A percentile compares a stretch with the other conserved stretches of the same genome.
These are phyloP conservation scores for Platycheirus albimanus DNA, from an alignment of 2,888 invertebrate genomes.

Conservation along the genomic window DNA sequence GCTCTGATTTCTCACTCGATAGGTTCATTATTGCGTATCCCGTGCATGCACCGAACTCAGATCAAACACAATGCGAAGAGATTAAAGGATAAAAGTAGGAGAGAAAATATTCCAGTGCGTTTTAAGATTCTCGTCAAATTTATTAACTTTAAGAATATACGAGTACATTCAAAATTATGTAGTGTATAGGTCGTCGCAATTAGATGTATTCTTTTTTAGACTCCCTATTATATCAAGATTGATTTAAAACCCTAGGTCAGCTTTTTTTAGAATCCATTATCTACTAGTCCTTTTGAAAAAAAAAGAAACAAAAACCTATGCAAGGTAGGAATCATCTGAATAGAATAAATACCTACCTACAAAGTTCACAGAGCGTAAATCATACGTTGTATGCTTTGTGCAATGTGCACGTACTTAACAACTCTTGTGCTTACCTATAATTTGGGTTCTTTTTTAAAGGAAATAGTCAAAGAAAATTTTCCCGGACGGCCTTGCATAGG, in stretches of 20 bases:
- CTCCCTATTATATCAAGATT: too few species aligned
- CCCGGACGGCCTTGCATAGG: constrained; percentile 14
- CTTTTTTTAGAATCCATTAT: background rate
- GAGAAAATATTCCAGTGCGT: too few species aligned
- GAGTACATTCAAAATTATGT: too few species aligned
- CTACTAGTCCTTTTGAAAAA: background rate
- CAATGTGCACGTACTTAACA: background rate
- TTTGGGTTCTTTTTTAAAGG: background rate
- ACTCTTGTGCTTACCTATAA: background rate
- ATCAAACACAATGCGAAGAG: too few species aligned
- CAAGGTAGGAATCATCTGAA: background rate
- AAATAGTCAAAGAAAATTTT: constrained; percentile 9
- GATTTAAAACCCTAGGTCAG: background rate
- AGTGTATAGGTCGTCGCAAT: too few species aligned
- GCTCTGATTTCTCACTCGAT: too few species aligned
- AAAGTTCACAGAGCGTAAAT: background rate
- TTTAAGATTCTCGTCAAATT: too few species aligned
- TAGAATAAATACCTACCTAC: background rate
- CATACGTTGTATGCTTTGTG: background rate
- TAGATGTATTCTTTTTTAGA: too few species aligned
- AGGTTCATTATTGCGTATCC: too few species aligned
- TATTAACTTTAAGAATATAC: too few species aligned
- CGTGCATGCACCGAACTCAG: too few species aligned
- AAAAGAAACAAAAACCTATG: background rate
- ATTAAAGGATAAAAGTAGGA: too few species aligned